A percentile compares a stretch with the other conserved stretches of the same genome.
phyloP scores from a whole-genome alignment of 2,888 invertebrate species.

The Tromatobia lineatoria region DNA sequence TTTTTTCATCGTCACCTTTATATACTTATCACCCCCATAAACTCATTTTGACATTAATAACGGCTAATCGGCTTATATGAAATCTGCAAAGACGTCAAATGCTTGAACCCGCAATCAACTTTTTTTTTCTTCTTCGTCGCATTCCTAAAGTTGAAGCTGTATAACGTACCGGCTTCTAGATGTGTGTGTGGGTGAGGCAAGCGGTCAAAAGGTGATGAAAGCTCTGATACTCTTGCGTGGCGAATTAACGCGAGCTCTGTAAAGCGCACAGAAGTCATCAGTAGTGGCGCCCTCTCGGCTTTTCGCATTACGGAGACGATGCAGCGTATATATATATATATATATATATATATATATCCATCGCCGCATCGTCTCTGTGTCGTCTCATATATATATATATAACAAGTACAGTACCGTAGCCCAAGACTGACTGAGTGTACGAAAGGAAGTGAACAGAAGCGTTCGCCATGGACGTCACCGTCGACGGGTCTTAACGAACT shows the following conservation, averaged over 20 bases:
- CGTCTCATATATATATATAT: too few relatives aligned
- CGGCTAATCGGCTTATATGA: neutral
- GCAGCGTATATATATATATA: neutral
- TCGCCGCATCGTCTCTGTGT: too few relatives aligned
- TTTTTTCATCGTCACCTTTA: too few relatives aligned
- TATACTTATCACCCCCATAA: too few relatives aligned
- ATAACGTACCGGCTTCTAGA: neutral
- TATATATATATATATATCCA: too few relatives aligned
- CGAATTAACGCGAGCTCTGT: conserved; percentile 26
- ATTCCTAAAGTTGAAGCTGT: neutral
- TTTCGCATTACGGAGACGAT: conserved; percentile 15
- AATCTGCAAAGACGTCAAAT: neutral
- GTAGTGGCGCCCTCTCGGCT: neutral
- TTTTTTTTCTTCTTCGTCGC: neutral
- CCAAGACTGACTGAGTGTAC: neutral
- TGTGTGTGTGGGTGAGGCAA: neutral
- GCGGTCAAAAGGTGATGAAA: conserved; percentile 37
- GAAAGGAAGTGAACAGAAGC: conserved; percentile 23
- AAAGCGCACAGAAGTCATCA: neutral
- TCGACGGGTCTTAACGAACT: conserved; percentile 40
- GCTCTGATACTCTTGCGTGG: neutral
- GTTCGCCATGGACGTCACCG: conserved; percentile 13
- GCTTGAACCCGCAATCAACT: neutral
- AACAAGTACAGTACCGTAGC: neutral
- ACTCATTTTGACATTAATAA: too few relatives aligned